Evolutionary conservation across 2,797 vertebrate species (phyloP).

Genomic region (Sebastiscus tertius): DNA sequence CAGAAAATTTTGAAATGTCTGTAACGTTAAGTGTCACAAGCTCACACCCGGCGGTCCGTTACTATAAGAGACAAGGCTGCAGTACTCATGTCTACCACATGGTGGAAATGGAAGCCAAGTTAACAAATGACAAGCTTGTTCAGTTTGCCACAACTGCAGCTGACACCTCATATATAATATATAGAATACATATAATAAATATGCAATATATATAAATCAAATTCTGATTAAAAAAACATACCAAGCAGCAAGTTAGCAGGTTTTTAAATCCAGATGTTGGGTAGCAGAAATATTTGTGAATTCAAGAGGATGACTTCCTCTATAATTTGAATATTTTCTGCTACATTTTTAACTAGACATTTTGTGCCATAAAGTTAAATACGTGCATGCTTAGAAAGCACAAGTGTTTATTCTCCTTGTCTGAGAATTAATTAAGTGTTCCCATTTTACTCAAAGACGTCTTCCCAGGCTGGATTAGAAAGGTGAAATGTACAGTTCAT

Average conservation of each 20-base stretch:
- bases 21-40: background rate
- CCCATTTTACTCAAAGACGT: background rate
- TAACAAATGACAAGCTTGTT: background rate
- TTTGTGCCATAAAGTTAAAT: background rate
- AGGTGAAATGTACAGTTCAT: constrained; percentile 1
- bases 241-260: background rate
- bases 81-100: constrained; percentile 65
- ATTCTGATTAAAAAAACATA: background rate
- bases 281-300: background rate
- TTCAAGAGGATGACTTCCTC: background rate
- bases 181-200: too few relatives aligned
- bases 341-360: background rate
- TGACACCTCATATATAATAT: background rate
- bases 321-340: background rate
- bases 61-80: constrained; percentile 15
- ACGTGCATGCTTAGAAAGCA: background rate
- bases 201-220: background rate
- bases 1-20: background rate
- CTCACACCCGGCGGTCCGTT: background rate
- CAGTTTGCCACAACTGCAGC: background rate
- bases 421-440: background rate
- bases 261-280: background rate
- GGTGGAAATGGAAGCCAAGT: constrained; percentile 67
- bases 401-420: background rate
- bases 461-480: background rate